Base-by-base conservation (phyloP, 2,888 invertebrate species). In the Cephus spinipes region DNA sequence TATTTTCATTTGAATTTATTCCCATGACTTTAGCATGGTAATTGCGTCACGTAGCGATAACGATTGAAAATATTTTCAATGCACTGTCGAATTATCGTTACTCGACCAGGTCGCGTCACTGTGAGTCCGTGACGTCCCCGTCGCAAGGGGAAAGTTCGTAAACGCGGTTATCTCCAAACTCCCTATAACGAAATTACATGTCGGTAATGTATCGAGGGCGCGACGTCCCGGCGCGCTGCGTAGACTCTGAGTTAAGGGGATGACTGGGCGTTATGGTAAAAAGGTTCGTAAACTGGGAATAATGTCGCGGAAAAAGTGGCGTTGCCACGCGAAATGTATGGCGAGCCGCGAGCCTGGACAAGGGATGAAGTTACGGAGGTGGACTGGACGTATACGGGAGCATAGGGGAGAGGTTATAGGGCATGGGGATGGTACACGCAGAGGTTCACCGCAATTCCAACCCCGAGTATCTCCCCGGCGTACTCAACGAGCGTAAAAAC, bases 391-490 rank as follows among this genome's bases (percentile, higher is more conserved):
- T 55, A 55, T 55, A 2, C 55, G 23, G 23, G 55, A 55, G 55
- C 23, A 55, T 23, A 55, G 55, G 55, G 55, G 55, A 55, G 23
- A 55, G 55, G 55, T 55, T 55, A 23, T 15, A 55, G 55, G 2
- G 55, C 55, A 55, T 55, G 55, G 55, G 83, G 81, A 83, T 80
- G 82, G 83, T 83, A 85, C 86, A 86, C 85, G 84, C 86, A 83
- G 85, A 86, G 88, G 88, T 87, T 85, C 85, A 89, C 91, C 88
- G 89, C 89, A 88, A 87, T 88, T 88, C 89, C 87, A 88, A 89
- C 90, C 92, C 92, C 88, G 92, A 91, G 90, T 79, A 80, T 80
- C 80, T 81, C 81, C 80, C 81, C 81, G 82, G 81, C 80, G 82
- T 82, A 84, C 80, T 84, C 85, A 85, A 85, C 85, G 83, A 85